Evolutionary conservation across 1,140 invertebrate species (phyloP), one percentile per base, ranked within the genome.

Genomic region (Lordiphosa collinella): DNA sequence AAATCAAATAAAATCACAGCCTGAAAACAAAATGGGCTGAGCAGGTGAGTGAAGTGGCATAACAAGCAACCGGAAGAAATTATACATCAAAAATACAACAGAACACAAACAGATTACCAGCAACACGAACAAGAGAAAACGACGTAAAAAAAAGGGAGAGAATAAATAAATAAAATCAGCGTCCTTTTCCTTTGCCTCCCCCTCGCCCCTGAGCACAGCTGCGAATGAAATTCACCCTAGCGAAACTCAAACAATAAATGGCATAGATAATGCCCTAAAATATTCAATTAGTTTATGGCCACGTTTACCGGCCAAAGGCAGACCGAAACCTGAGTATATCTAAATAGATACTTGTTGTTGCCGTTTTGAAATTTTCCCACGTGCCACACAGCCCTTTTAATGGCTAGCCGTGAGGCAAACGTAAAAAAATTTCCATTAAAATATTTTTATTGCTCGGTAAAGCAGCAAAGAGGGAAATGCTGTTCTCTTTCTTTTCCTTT

Each of bases 201-300:
- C n/a, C 29, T 14, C 6, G 8, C 32, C n/a, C 49, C 9, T 11
- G 31, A 8, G 32, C 29, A 7, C 22, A 25, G 22, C 75, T 69
- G 75, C 64, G 79, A 75, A 75, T 74, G 65, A 80, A 80, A 80
- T 37, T 41, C 76, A 75, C 61, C 76, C 65, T 67, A 64, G 74
- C 55, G 70, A 79, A 78, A 79, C 75, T 74, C 75, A 65, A 79
- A 75, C 75, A 74, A 79, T 80, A 79, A 80, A 80, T 79, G 75
- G 75, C 75, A 66, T 75, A 80, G 75, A 82, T 80, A 80, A 80
- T 80, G 75, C 65, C 76, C 61, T 37, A 82, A 80, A 80, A 80
- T 80, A 80, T 80, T 80, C 75, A 80, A 80, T 80, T 80, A 80
- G 75, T 82, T 80, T 80, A 80, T 82, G 76, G 52, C 76, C 76